Evolutionary conservation across 2,113 vertebrate genomes (phyloP), one percentile per base, ranked within the genome.

Genomic region (Phalacrocorax brasilianus): DNA sequence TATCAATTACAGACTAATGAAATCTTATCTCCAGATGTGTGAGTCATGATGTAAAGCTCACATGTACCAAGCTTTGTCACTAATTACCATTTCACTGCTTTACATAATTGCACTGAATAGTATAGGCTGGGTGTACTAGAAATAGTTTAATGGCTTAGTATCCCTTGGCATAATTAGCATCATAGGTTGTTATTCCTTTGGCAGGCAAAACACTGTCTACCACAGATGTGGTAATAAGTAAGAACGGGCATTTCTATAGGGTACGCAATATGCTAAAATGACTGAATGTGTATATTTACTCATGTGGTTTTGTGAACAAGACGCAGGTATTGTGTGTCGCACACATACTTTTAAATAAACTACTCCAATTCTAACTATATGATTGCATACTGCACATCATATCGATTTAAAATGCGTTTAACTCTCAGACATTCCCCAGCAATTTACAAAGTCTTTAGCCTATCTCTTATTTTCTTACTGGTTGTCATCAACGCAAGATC

Each of bases 61-160:
- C 45, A 66, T 76, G 58, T 82, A 94, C 58, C 32, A 79, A 79
- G 84, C 91, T 94, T 95, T 95, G 95, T 91, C 30, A 59, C 71
- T 95, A 95, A 95, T 97, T 95, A 91, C 74, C 87, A 91, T 97
- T 96, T 95, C 92, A 95, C 84, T 96, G 61, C 78, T 97, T 95
- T 93, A 91, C 89, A 92, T 97, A 97, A 95, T 92, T 97, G 58
- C 65, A 73, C 38, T 95, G 92, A 97, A 96, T 89, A 73, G 70
- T 93, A 70, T 61, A 92, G 91, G 53, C 91, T 92, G 80, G n/a
- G 28, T 47, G 61, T 92, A 96, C 75, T 49, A 87, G 89, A 87
- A 96, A 59, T 66, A 85, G 32, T 85, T 94, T 89, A 93, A 83
- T 92, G 89, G 66, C 32, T 82, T 88, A 88, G n/a, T 73, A 62